A percentile compares a stretch with the other conserved stretches of the same genome.
phyloP scores from a whole-genome alignment of 2,797 vertebrate genomes.

The Leucoraja ocellata region DNA sequence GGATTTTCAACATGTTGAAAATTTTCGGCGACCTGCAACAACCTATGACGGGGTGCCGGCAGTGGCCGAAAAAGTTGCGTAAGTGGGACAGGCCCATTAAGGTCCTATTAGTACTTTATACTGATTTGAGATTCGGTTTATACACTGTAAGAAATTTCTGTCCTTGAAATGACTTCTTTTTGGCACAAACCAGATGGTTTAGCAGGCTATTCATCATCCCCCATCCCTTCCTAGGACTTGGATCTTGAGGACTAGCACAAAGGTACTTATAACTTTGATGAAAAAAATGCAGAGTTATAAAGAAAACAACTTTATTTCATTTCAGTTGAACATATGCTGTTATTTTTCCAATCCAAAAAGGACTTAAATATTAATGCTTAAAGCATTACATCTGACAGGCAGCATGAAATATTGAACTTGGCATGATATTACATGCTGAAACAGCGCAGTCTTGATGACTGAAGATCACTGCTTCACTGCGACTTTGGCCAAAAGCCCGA shows the following conservation, averaged over 20 bases:
- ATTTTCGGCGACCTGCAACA: too few relatives aligned
- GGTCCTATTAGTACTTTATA: not conserved
- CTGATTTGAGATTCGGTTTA: not conserved
- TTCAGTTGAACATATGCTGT: not conserved
- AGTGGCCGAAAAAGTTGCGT: too few relatives aligned
- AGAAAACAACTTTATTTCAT: not conserved
- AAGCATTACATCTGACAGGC: not conserved
- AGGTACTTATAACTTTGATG: not conserved
- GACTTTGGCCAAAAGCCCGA: not conserved
- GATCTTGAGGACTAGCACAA: not conserved
- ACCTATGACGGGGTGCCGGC: too few relatives aligned
- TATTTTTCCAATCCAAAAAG: not conserved
- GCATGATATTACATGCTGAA: slow-evolving; percentile 1
- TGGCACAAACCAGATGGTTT: not conserved
- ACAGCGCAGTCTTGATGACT: not conserved
- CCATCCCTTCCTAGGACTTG: not conserved
- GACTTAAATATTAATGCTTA: slow-evolving; percentile 10
- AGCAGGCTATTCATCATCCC: slow-evolving; percentile 11
- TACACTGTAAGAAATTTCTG: not conserved
- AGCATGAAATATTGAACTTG: not conserved
- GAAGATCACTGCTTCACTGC: not conserved
- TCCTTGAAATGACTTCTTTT: slow-evolving; percentile 1
- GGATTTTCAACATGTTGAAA: too few relatives aligned
- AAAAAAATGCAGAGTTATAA: not conserved
- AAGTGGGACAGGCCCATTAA: not conserved